Evolutionary conservation across 2,113 vertebrate species (phyloP).

Genomic region (Sisor rabdophorus): DNA sequence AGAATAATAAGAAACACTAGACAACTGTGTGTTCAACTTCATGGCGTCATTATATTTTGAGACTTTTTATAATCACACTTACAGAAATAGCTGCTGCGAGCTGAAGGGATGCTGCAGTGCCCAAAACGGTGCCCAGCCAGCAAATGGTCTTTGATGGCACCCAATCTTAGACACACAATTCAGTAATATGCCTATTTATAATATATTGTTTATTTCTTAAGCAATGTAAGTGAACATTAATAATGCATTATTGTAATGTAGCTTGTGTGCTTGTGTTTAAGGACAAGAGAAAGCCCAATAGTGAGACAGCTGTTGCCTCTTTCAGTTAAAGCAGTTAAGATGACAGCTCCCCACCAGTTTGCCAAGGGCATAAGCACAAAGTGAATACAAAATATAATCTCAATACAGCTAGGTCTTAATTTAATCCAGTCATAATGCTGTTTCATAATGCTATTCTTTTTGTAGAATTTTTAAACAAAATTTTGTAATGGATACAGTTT

Average conservation of each 20-base stretch:
- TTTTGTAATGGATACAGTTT: not conserved
- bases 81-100: not conserved
- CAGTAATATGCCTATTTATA: not conserved
- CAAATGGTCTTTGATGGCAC: not conserved
- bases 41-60: no score
- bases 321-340: conserved; percentile 18
- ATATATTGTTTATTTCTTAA: conserved; percentile 15
- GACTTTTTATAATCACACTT: no score
- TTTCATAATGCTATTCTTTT: not conserved
- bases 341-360: conserved; percentile 22
- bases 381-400: not conserved
- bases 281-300: conserved; percentile 1
- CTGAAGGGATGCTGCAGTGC: not conserved
- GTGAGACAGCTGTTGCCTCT: conserved; percentile 34
- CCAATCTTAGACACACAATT: not conserved
- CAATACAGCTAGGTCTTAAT: not conserved
- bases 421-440: not conserved
- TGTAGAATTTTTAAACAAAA: not conserved
- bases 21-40: no score
- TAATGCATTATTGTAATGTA: conserved; percentile 18
- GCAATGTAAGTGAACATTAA: conserved; percentile 16
- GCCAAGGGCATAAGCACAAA: conserved; percentile 11
- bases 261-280: conserved; percentile 43
- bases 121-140: not conserved
- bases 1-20: no score